Base-by-base conservation (phyloP, 2,797 vertebrate species). In the Remorina albescens region DNA sequence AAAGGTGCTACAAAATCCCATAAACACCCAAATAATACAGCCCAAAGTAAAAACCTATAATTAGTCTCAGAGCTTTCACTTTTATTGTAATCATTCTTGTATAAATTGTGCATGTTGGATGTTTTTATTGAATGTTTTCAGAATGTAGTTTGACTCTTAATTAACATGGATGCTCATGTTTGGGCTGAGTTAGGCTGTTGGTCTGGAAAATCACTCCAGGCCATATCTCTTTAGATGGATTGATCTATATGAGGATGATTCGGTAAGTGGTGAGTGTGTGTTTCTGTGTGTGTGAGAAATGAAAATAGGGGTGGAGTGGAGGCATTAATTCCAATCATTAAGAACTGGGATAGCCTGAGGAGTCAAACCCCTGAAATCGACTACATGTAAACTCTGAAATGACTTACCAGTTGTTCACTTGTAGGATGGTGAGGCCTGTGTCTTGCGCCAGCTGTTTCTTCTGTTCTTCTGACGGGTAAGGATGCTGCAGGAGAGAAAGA, bases 401-500 rank as follows among this genome's bases (percentile, higher is more conserved):
- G 81, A 95, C 96, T 96, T 85, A 98, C 97, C 97, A 98, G 85
- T 98, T 98, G 96, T 98, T 98, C 94, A 98, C 97, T 96, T 99
- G 98, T 94, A 99, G 96, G 95, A 99, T 99, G 93, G 98, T 99
- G 92, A 99, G 97, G 86, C 98, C 98, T 13, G 98, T 99, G 93
- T 99, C 98, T 94, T 99, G 98, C 88, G 98, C 98, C 95, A 99
- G 95, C 94, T 99, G 98, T 90, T 99, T 99, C 96, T 99, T 99
- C 97, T 99, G 98, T 94, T 99, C 98, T 96, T 99, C 98, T 94
- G 98, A 99, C 70, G 98, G 98, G 93, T 99, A 99, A 58, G 98
- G 98, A 88, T 99, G 98, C 98, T 99, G 90, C 30, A 91, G 90
- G 82, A 82, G 76, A 83, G 34, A 67, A 7, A 78, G 32, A 71